Evolutionary conservation across 2,888 invertebrate species (phyloP).

Genomic region (Drosophila eohydei): DNA sequence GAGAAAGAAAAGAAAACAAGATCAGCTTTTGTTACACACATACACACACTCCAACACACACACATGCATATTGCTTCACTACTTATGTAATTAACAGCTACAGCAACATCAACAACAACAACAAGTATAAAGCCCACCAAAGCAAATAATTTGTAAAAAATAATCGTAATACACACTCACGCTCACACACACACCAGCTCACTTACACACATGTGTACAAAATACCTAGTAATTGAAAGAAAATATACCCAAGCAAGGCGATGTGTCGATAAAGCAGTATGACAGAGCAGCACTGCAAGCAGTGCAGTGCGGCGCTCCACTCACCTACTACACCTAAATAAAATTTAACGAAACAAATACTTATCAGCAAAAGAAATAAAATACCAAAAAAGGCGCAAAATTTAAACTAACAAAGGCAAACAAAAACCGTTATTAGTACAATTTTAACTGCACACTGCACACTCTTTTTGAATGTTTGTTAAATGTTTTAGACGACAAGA

Average conservation of each 20-base stretch:
- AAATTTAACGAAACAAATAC: conserved; percentile 31
- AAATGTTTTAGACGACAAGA: conserved; percentile 61
- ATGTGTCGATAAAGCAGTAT: conserved; percentile 32
- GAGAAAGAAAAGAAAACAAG: conserved; percentile 43
- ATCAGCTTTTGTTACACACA: conserved; percentile 67
- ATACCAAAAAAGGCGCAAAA: conserved; percentile 35
- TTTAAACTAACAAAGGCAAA: conserved; percentile 15
- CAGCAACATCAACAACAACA: conserved; percentile 53
- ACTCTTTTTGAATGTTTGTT: conserved; percentile 81
- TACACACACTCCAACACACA: conserved; percentile 20
- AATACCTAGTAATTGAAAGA: conserved; percentile 37
- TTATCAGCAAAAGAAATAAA: conserved; percentile 32
- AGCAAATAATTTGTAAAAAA: conserved; percentile 76
- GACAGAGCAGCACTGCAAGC: conserved; percentile 27
- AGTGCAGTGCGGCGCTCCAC: conserved; percentile 8
- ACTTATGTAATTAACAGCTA: conserved; percentile 54
- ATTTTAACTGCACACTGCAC: conserved; percentile 81
- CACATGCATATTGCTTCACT: conserved; percentile 61
- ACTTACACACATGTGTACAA: conserved; percentile 47
- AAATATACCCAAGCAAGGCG: conserved; percentile 33
- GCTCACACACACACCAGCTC: conserved; percentile 8
- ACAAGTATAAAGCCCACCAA: conserved; percentile 80
- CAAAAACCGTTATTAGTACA: conserved; percentile 73
- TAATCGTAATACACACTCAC: conserved; percentile 58
- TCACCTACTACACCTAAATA: conserved; percentile 18